Base-by-base conservation (phyloP, 2,888 invertebrate species). In the Myopa tessellatipennis region DNA sequence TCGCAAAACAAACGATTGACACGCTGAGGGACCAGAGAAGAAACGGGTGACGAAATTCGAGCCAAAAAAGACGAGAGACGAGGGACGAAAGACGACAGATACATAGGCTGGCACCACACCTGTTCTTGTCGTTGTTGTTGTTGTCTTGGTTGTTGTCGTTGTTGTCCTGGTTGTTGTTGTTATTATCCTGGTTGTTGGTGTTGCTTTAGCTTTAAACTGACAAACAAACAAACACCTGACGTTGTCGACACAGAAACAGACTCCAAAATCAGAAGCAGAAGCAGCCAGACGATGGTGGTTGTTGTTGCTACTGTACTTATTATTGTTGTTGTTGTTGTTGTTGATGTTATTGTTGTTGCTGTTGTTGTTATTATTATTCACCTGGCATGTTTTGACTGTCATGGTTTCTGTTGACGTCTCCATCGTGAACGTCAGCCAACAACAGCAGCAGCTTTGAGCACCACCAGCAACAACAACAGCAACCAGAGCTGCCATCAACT, bases 391-490 rank as follows among this genome's bases (percentile, higher is more conserved):
- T 55, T 55, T 55, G 16, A 55, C 14, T 14, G 55, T n/a, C n/a
- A 14, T 55, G 55, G 16, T 55, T 55, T 55, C 16, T 55, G 55
- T 16, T 55, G 55, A 55, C 55, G 55, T 55, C 55, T 1, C 4
- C 55, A 55, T n/a, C n/a, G 55, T 16, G 16, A 55, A 2, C 55
- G 55, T 55, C 5, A 55, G 8, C 18, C 69, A 50, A 10, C 45
- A 52, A 52, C 52, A 69, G 18, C 12, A 73, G 26, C 50, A 63
- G 38, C 71, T 16, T 69, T 52, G 58, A 72, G 55, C 10, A 70
- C 6, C 40, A 38, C 14, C 63, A 65, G 16, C 74, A 63, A 63
- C 52, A 74, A 34, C 74, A 65, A 40, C 52, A 74, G 26, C 50
- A 50, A 8, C 18, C 16, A 72, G 4, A 38, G 45, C n/a, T 8